Evolutionary conservation across 2,113 vertebrate species (phyloP), one percentile per base, ranked within the genome.

Genomic region (Tilapia sparmanii): DNA sequence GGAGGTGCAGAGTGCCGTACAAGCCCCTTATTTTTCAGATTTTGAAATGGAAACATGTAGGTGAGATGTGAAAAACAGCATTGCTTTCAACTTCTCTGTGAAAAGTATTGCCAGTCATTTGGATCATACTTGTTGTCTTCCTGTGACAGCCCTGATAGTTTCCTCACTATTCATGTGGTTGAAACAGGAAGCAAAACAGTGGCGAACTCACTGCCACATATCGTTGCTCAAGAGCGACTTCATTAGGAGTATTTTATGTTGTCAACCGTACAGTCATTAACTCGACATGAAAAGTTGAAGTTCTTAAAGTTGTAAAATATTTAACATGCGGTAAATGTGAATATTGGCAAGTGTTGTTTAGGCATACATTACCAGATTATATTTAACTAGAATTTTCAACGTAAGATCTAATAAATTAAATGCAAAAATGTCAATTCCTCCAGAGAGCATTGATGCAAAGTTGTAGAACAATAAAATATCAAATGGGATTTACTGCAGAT

Each of bases 131-230:
- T 54, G 84, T 61, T 73, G 83, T 84, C 91, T 95, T 95, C 83
- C 90, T 93, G 90, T 85, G 90, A 90, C 86, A 50, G 81, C 26
- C 22, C 82, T 71, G 84, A 66, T 91, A 85, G 71, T 93, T 95
- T 91, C 91, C 92, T 92, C 63, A 35, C 76, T 16, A 87, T 90
- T 95, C 82, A 94, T 95, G 94, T 94, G 94, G 94, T 90, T 84
- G 81, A 92, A 92, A 91, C 93, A 95, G 92, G 92, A 95, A 94
- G 18, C 88, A 73, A 54, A 84, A 79, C 86, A 45, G 89, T 79
- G 83, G 80, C 47, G 12, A 80, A 82, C 16, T 38, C 81, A 26
- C 55, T 45, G 76, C 42, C 35, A 5, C 80, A 26, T 35, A 47
- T 80, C 33, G 3, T 16, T 84, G 90, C 87, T 83, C 45, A 57